Percentiles rank a stretch among this genome's conserved stretches.
These are phyloP conservation scores for Lamproptera curius DNA, from an alignment of 2,888 invertebrate species.

Conservation along the genomic window DNA sequence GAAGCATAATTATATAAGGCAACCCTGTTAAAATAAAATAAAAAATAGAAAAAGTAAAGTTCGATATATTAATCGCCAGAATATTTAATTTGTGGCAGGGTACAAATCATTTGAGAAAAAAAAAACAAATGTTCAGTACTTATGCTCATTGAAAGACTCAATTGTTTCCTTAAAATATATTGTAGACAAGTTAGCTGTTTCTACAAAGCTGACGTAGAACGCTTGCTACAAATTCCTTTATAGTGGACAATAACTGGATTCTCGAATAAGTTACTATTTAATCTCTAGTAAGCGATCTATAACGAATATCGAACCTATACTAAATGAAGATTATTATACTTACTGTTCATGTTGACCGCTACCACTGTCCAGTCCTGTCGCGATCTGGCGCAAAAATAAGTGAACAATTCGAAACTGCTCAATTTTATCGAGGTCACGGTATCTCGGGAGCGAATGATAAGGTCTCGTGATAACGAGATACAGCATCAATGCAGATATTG, in stretches of 20 bases:
- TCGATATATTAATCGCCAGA: no score
- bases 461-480: constrained; percentile 40
- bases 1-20: no score
- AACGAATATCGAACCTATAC: background rate
- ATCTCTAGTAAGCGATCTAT: background rate
- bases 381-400: constrained; percentile 56
- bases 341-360: constrained; percentile 64
- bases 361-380: constrained; percentile 37
- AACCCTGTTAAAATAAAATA: no score
- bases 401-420: constrained; percentile 37
- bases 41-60: no score
- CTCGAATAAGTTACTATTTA: background rate
- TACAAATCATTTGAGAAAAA: no score
- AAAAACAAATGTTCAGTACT: no score
- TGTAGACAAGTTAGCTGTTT: no score
- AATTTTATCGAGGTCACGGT: constrained; percentile 64
- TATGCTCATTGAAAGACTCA: no score
- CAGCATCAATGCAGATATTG: constrained; percentile 46
- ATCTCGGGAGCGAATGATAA: constrained; percentile 48
- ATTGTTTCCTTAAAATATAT: no score
- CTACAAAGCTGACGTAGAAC: no score
- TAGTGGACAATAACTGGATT: background rate
- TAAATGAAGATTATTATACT: constrained; percentile 33
- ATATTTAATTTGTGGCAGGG: no score
- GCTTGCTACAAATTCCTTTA: no score